Conservation (phyloP, 2,113 vertebrate genomes). For the Chrysemys picta region DNA sequence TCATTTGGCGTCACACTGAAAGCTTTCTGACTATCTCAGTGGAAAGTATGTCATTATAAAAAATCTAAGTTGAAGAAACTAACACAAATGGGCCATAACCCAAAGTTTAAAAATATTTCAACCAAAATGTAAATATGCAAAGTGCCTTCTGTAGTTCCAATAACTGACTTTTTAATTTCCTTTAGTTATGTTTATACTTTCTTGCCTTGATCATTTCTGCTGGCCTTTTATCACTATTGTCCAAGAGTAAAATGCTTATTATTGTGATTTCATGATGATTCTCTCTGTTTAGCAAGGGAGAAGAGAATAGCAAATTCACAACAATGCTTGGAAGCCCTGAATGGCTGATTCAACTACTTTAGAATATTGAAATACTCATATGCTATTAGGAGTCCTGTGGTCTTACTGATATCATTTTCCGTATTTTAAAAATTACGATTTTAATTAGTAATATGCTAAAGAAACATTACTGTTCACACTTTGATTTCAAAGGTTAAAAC, state of each 20-base stretch:
- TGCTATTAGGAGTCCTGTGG: not conserved
- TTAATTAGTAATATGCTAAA: not conserved
- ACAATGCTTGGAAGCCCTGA: rapidly evolving
- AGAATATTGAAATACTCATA: not conserved
- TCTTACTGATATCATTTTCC: not conserved
- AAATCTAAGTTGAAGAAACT: not conserved
- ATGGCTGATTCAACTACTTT: not conserved
- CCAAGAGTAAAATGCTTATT: not conserved
- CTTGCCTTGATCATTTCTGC: not conserved
- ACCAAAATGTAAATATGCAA: not conserved
- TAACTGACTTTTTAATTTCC: slow-evolving; percentile 16
- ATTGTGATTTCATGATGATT: not conserved
- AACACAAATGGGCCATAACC: not conserved
- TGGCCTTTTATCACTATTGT: not conserved
- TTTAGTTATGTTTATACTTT: not conserved
- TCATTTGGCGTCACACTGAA: not conserved
- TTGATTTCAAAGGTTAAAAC: slow-evolving; percentile 4
- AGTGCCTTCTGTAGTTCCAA: not conserved
- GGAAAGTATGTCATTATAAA: not conserved
- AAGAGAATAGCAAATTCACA: not conserved
- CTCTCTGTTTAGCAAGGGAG: not conserved
- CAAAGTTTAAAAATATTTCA: not conserved
- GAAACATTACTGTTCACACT: not conserved
- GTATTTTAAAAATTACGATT: not conserved
- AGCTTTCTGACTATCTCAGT: not conserved